Evolutionary conservation across 2,113 vertebrate genomes (phyloP).

Genomic region (Oryctolagus cuniculus): DNA sequence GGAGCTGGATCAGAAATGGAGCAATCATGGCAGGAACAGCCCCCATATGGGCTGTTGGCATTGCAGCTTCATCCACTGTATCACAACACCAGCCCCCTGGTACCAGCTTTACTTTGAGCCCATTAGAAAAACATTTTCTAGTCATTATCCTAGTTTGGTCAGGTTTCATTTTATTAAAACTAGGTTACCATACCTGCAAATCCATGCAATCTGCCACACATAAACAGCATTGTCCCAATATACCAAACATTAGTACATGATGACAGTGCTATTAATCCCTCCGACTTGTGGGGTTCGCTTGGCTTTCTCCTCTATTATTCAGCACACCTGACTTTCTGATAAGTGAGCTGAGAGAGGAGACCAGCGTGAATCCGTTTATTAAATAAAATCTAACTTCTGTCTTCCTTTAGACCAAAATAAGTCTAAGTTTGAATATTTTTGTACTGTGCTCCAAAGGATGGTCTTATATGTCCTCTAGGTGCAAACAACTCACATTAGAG

Average conservation of each 20-base stretch:
- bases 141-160: not conserved
- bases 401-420: conserved; percentile 42
- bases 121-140: not conserved
- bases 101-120: not conserved
- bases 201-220: not conserved
- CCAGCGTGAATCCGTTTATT: not conserved
- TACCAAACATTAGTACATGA: not conserved
- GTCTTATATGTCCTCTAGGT: not conserved
- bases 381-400: conserved; percentile 15
- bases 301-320: not conserved
- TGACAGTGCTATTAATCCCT: not conserved
- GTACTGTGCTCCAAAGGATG: not conserved
- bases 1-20: too few species aligned
- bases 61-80: too few species aligned
- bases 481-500: not conserved
- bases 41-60: too few species aligned
- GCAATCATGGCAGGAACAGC: too few species aligned
- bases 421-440: conserved; percentile 16
- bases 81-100: too few species aligned
- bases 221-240: not conserved
- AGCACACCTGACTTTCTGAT: not conserved
- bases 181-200: conserved; percentile 20
- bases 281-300: not conserved
- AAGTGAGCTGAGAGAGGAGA: not conserved
- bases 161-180: conserved; percentile 35